Percentiles rank a stretch among this genome's conserved stretches.
phyloP scores from a whole-genome alignment of 2,797 vertebrate genomes.

The Toxotes lorentzi region DNA sequence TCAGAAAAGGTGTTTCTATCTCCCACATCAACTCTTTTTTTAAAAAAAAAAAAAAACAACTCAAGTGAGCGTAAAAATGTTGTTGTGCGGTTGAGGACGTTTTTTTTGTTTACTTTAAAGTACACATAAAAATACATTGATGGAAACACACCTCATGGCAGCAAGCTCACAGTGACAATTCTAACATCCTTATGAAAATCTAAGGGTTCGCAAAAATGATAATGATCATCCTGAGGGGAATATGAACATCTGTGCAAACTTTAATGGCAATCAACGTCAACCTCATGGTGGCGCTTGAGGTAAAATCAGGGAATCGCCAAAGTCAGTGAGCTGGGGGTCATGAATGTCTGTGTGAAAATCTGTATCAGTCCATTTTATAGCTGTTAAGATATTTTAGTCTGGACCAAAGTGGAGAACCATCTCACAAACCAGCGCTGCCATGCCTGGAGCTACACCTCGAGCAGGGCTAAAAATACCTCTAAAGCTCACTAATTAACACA shows the following conservation, averaged over 20 bases:
- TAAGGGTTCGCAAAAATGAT: neutral
- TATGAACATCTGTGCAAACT: too few relatives aligned
- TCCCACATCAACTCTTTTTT: too few relatives aligned
- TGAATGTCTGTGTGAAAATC: neutral
- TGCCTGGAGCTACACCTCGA: neutral
- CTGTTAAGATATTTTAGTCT: neutral
- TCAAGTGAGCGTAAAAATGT: too few relatives aligned
- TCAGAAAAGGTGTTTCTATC: too few relatives aligned
- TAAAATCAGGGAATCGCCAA: neutral
- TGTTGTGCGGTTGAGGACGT: too few relatives aligned
- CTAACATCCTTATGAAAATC: too few relatives aligned
- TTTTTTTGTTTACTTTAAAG: too few relatives aligned
- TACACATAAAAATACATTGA: too few relatives aligned
- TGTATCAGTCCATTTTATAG: neutral
- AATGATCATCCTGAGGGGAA: neutral
- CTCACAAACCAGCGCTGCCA: neutral
- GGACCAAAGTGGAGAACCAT: too few relatives aligned
- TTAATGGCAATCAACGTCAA: neutral
- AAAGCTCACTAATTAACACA: conserved; percentile 1
- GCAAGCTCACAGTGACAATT: too few relatives aligned
- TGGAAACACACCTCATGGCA: too few relatives aligned
- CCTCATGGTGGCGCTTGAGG: neutral
- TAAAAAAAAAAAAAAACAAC: too few relatives aligned
- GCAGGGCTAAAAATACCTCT: conserved; percentile 5
- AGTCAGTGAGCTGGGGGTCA: neutral